Evolutionary conservation across 2,888 invertebrate species (phyloP).

Genomic region (Erebia ligea): DNA sequence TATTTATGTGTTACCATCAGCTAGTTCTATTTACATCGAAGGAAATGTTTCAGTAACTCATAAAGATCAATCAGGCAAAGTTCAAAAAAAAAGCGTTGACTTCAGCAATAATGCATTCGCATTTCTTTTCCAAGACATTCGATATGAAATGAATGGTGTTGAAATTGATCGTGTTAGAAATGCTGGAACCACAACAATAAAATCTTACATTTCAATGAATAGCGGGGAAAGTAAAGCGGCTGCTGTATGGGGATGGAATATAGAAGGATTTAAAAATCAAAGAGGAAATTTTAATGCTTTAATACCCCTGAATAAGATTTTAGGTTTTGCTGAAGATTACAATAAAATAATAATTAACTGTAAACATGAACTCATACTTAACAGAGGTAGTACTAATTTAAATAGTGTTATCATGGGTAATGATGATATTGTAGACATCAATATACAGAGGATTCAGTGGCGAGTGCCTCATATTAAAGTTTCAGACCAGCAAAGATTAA

Average conservation of each 20-base stretch:
- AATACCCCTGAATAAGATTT: not conserved
- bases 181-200: not conserved
- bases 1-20: too few species aligned
- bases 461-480: not conserved
- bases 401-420: too few species aligned
- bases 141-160: too few species aligned
- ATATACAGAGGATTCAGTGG: too few species aligned
- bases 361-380: too few species aligned
- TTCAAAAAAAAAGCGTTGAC: not conserved
- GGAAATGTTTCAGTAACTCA: too few species aligned
- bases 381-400: too few species aligned
- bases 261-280: not conserved
- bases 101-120: not conserved
- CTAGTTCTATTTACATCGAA: too few species aligned
- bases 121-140: not conserved
- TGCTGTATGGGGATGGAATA: not conserved
- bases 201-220: not conserved
- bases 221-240: not conserved
- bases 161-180: too few species aligned
- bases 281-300: not conserved
- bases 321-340: not conserved
- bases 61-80: too few species aligned
- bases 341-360: slow-evolving; percentile 1
- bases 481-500: not conserved
- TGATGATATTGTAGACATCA: too few species aligned